These are phyloP conservation scores for Electrophaes corylata DNA, from an alignment of 2,888 invertebrate genomes.

Conservation along the genomic window DNA sequence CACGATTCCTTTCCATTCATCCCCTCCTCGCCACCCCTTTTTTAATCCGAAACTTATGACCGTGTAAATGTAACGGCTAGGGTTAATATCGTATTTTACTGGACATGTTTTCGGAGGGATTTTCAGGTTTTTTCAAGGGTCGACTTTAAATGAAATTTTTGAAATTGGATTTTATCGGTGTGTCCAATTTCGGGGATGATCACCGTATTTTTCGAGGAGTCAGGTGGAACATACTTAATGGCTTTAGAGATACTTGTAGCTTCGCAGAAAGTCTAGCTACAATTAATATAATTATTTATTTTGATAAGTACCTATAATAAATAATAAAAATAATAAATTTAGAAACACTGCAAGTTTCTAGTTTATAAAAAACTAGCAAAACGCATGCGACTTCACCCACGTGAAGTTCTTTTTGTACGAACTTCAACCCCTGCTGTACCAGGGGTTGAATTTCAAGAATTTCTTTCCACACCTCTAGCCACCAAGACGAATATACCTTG, in stretches of 20 bases:
- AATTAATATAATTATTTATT: not conserved
- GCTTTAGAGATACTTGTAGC: conserved; percentile 6
- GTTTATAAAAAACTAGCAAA: too few species aligned
- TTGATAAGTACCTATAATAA: not conserved
- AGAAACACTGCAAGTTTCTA: too few species aligned
- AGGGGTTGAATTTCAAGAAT: too few species aligned
- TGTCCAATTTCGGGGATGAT: conserved; percentile 31
- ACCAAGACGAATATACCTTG: too few species aligned
- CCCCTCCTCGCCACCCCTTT: conserved; percentile 52
- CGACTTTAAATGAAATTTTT: conserved; percentile 39
- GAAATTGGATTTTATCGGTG: conserved; percentile 37
- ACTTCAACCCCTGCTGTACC: too few species aligned
- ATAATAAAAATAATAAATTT: not conserved
- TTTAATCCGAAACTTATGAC: conserved; percentile 78
- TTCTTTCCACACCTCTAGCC: too few species aligned
- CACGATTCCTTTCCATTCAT: conserved; percentile 46
- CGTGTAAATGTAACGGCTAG: conserved; percentile 68
- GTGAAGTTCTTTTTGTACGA: too few species aligned
- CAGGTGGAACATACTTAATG: conserved; percentile 19
- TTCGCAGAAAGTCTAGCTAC: not conserved
- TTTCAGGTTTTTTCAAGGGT: conserved; percentile 47
- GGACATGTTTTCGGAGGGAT: conserved; percentile 53
- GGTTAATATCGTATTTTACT: conserved; percentile 76
- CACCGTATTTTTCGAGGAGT: conserved; percentile 26
- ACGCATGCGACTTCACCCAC: too few species aligned